These are phyloP conservation scores for Biston stratarius DNA, from an alignment of 2,888 invertebrate species.

Conservation along the genomic window DNA sequence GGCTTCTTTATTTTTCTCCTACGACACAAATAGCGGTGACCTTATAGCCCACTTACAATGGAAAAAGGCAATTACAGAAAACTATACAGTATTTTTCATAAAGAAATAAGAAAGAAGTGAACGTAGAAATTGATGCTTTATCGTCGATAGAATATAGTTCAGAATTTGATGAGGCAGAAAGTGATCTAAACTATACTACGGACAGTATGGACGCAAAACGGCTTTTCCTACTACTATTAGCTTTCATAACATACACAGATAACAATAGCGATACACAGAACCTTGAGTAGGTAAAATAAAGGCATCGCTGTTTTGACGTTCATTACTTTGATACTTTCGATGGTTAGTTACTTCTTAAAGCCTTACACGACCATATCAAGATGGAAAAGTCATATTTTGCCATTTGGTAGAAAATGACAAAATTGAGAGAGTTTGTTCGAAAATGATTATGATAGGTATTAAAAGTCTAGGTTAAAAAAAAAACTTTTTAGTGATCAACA, in stretches of 20 bases:
- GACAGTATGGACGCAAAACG: slow-evolving; percentile 19
- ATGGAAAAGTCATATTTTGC: background rate
- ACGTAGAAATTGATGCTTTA: slow-evolving; percentile 45
- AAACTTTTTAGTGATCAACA: no score
- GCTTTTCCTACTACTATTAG: background rate
- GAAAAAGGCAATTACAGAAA: slow-evolving; percentile 57
- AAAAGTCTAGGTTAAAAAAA: no score
- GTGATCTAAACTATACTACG: slow-evolving; percentile 19
- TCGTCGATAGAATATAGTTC: slow-evolving; percentile 43
- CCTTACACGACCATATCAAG: background rate
- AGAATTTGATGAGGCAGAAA: slow-evolving; percentile 38
- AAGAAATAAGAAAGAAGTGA: slow-evolving; percentile 32
- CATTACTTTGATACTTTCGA: no score
- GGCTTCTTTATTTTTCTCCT: slow-evolving; percentile 51
- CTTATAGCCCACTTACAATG: slow-evolving; percentile 67
- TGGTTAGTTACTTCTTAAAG: no score
- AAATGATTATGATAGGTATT: no score
- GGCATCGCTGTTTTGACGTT: no score
- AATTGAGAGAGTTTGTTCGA: background rate
- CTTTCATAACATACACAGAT: no score
- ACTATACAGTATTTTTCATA: slow-evolving; percentile 54
- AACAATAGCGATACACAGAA: no score
- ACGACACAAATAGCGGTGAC: slow-evolving; percentile 55
- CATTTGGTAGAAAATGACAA: background rate
- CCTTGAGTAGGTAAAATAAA: no score